phyloP scores from a whole-genome alignment of 23 tunicate species.

The Ascidia mentula region DNA sequence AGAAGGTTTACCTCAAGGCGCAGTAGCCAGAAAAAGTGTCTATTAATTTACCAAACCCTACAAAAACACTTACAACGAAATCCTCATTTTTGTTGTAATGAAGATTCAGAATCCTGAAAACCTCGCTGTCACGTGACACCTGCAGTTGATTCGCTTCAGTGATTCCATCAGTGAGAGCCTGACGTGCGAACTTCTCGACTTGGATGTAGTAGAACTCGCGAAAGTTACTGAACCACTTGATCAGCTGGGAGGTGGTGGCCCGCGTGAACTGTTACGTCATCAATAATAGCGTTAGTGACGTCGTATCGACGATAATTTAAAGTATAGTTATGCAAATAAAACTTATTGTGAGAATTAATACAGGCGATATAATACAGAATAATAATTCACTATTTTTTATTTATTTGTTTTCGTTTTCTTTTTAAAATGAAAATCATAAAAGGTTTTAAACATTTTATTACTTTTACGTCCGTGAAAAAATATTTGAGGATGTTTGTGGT shows the following conservation, averaged over 20 bases:
- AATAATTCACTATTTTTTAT: not conserved
- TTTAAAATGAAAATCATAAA: not conserved
- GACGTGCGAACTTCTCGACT: slow-evolving; percentile 96
- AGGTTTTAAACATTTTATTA: slow-evolving; percentile 10
- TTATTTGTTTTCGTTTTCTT: not conserved
- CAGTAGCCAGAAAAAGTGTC: no score
- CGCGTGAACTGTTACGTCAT: slow-evolving; percentile 72
- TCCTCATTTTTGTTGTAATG: slow-evolving; percentile 98
- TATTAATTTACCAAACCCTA: no score
- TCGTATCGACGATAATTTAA: not conserved
- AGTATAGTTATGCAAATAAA: not conserved
- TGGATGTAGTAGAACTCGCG: slow-evolving; percentile 99
- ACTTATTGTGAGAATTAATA: not conserved
- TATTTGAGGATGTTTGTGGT: slow-evolving; percentile 87
- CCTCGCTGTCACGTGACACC: slow-evolving; percentile 73
- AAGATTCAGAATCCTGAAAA: slow-evolving; percentile 77
- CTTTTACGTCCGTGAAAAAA: slow-evolving; percentile 93
- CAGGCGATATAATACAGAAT: not conserved
- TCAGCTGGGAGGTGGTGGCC: slow-evolving; percentile 97
- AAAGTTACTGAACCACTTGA: slow-evolving; percentile 99
- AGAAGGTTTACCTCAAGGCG: no score
- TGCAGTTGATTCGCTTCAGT: slow-evolving; percentile 41
- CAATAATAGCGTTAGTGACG: not conserved
- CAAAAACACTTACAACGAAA: slow-evolving; percentile 84
- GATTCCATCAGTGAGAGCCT: slow-evolving; percentile 83